phyloP scores from a whole-genome alignment of 2,888 invertebrate species.

The Epicampocera succincta region DNA sequence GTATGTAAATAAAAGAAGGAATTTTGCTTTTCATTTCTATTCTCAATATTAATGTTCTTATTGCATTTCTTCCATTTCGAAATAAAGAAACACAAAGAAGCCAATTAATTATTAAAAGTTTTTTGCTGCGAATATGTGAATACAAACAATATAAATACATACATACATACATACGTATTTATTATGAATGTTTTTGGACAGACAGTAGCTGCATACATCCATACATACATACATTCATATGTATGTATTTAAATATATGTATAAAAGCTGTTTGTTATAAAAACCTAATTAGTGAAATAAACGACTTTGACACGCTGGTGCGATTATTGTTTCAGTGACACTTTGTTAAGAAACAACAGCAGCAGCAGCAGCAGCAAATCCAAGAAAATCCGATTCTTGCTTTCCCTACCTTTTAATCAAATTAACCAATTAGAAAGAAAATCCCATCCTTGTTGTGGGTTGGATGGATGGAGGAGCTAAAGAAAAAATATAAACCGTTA shows the following conservation, averaged over 20 bases:
- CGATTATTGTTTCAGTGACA: constrained; percentile 50
- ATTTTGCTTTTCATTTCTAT: too few relatives aligned
- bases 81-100: not conserved
- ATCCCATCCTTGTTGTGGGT: not conserved
- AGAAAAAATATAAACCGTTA: constrained; percentile 73
- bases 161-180: too few relatives aligned
- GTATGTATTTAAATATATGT: not conserved
- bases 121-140: too few relatives aligned
- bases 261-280: not conserved
- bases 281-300: constrained; percentile 46
- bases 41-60: too few relatives aligned
- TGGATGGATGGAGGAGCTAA: constrained; percentile 36
- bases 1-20: too few relatives aligned
- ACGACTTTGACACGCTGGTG: constrained; percentile 20
- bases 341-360: constrained; percentile 22
- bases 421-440: constrained; percentile 13
- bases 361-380: constrained; percentile 28
- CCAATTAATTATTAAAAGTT: constrained; percentile 43
- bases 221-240: not conserved
- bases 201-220: too few relatives aligned
- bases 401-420: not conserved
- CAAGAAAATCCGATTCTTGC: not conserved
- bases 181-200: too few relatives aligned
- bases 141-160: too few relatives aligned
- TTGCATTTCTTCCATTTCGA: constrained; percentile 28